phyloP scores from a whole-genome alignment of 2,797 vertebrate genomes.

The Botia almorhae region DNA sequence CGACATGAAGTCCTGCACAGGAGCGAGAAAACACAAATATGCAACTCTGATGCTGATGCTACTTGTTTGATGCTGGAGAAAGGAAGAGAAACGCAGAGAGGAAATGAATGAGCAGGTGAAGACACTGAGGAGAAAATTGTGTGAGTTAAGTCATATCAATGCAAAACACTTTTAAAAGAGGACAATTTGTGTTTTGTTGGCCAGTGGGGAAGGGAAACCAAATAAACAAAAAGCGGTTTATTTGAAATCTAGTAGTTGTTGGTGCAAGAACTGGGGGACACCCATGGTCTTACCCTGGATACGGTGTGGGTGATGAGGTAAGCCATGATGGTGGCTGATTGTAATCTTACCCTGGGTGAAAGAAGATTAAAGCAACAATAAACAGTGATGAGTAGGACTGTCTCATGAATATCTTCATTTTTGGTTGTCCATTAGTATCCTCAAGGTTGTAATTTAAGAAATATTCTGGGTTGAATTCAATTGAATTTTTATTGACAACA shows the following conservation, averaged over 20 bases:
- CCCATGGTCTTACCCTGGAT: slow-evolving; percentile 74
- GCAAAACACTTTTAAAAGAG: slow-evolving; percentile 21
- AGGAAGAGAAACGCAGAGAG: slow-evolving; percentile 58
- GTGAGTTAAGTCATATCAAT: slow-evolving; percentile 24
- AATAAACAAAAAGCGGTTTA: neutral
- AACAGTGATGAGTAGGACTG: slow-evolving; percentile 60
- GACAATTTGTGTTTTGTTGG: slow-evolving; percentile 22
- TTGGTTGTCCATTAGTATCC: neutral
- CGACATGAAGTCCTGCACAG: slow-evolving; percentile 69
- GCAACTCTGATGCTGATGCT: slow-evolving; percentile 61
- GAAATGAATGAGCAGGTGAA: slow-evolving; percentile 47
- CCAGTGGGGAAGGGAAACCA: neutral
- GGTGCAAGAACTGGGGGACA: slow-evolving; percentile 60
- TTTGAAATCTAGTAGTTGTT: slow-evolving; percentile 10
- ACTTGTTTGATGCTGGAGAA: slow-evolving; percentile 71
- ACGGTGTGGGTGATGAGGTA: slow-evolving; percentile 66
- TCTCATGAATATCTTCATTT: slow-evolving; percentile 55
- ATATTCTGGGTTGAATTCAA: neutral
- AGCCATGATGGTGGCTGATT: slow-evolving; percentile 73
- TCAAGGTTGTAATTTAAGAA: neutral
- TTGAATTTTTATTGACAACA: neutral
- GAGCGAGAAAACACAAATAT: slow-evolving; percentile 60
- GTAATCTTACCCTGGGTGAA: slow-evolving; percentile 75
- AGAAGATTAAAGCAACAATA: slow-evolving; percentile 75
- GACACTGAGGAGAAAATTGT: slow-evolving; percentile 43